Base-by-base conservation (phyloP, 2,797 vertebrate genomes). In the Microchirus variegatus region DNA sequence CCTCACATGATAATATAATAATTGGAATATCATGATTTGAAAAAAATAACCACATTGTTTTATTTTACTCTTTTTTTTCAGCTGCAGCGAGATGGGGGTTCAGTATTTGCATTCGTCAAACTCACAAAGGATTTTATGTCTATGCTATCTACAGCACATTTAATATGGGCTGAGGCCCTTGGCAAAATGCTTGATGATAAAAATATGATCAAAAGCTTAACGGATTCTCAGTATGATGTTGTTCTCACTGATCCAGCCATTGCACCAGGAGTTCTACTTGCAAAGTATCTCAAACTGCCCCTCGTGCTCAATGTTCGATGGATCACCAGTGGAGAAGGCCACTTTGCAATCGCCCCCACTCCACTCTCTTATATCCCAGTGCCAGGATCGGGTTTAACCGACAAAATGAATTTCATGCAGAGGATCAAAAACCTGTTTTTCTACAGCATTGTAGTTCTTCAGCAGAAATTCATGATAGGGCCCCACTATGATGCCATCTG, bases 371-470 rank as follows among this genome's bases (percentile, higher is more conserved):
- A 91, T 0, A 55, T 92, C 40, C 91, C 92, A 1, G 64, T 77
- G 5, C 81, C 73, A 54, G 89, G 92, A 53, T 83, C 88, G 0
- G 89, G 89, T 12, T 56, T 90, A 18, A 89, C 89, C 0, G 89
- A 93, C 73, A 82, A 88, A 67, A 94, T 94, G 90, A 60, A 41
- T 64, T 92, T 94, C 54, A 36, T 75, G 13, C 81, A 93, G 70
- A 87, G 91, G 69, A 46, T 91, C 22, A 83, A 88, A 40, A 93
- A 94, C 53, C 12, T 85, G 1, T 2, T 92, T 0, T 90, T 87
- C 48, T 26, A 89, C 12, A 3, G 75, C 40, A 13, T 91, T 18
- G 18, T 48, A 2, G 0, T 67, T 3, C 65, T 82, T 38, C 90
- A 91, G 58, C 44, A 88, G 16, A 77, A 22, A 31, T 61, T 84